A percentile compares a stretch with the other conserved stretches of the same genome.
Evolutionary conservation across 2,113 vertebrate species (phyloP).

Genomic region (Psilopsiagon aymara): DNA sequence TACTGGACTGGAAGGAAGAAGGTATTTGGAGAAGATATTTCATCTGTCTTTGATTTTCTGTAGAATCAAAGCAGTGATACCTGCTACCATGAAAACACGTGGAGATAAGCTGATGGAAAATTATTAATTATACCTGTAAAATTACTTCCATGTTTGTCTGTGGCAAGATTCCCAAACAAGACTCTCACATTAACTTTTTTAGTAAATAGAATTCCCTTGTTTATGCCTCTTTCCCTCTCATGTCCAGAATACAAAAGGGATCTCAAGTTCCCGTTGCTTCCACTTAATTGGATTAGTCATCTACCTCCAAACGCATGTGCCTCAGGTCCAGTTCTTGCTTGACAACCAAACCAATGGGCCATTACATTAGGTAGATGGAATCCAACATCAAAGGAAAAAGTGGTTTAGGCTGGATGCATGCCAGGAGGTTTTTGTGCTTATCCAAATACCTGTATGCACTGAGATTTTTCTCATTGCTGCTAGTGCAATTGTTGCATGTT

Average conservation of each 20-base stretch:
- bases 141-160: not conserved
- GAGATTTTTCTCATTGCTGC: not conserved
- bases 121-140: slow-evolving; percentile 25
- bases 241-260: not conserved
- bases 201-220: not conserved
- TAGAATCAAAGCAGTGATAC: slow-evolving; percentile 41
- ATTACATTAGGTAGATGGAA: slow-evolving; percentile 54
- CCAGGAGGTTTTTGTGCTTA: slow-evolving; percentile 41
- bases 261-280: slow-evolving; percentile 2
- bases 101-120: slow-evolving; percentile 17
- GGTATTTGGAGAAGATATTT: not conserved
- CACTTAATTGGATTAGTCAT: slow-evolving; percentile 52
- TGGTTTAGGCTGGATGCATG: slow-evolving; percentile 39
- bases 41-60: slow-evolving; percentile 27
- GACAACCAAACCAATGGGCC: slow-evolving; percentile 56
- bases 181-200: not conserved
- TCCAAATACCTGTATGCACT: slow-evolving; percentile 28
- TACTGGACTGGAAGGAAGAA: slow-evolving; percentile 11
- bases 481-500: not conserved
- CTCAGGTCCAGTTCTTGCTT: slow-evolving; percentile 53
- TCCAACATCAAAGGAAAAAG: slow-evolving; percentile 52
- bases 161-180: slow-evolving; percentile 20
- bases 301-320: slow-evolving; percentile 28
- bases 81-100: not conserved
- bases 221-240: not conserved